Evolutionary conservation across 2,888 invertebrate genomes (phyloP), one percentile per base, ranked within the genome.

Genomic region (Volucella inanis): DNA sequence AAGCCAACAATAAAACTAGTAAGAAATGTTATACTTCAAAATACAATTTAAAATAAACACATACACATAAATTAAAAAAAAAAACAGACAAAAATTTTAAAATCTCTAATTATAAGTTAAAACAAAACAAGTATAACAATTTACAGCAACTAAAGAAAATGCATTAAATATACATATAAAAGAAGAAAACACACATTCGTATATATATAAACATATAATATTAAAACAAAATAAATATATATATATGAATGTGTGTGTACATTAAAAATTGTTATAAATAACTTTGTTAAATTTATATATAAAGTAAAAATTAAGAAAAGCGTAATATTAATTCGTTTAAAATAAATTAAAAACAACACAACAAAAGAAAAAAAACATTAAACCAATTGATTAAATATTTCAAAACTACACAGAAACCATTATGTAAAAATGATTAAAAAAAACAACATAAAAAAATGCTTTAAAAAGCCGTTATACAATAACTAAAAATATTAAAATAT

Each of bases 1-100:
- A 81, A 87, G 81, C 86, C 79, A 87, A 82, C 87, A 87, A 83
- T 76, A 85, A 86, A 80, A 72, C 52, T 79, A 57, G 62, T 74
- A 75, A 68, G 59, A 77, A 68, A 61, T 76, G 80, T 81, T 71
- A 87, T 78, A 87, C 57, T 81, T 76, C 72, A 75, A 76, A 83
- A 84, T 59, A 88, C 78, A 75, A 72, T 72, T 70, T 72, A 50
- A 79, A 74, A 76, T 68, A 87, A 79, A 78, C 54, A 86, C 22
- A 80, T 59, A 81, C 47, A 68, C 72, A 87, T 50, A 82, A 87
- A 84, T 67, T 52, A 61, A 75, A 64, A 84, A 74, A 43, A 50
- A 55, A 77, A 54, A 76, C 57, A 78, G 79, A 77, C 57, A 77
- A 68, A 78, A 31, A 52, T 72, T 59, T 64, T 50, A 79, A 80